These are phyloP conservation scores for Numenius phaeopus DNA, from an alignment of 2,797 vertebrate species.

Conservation along the genomic window DNA sequence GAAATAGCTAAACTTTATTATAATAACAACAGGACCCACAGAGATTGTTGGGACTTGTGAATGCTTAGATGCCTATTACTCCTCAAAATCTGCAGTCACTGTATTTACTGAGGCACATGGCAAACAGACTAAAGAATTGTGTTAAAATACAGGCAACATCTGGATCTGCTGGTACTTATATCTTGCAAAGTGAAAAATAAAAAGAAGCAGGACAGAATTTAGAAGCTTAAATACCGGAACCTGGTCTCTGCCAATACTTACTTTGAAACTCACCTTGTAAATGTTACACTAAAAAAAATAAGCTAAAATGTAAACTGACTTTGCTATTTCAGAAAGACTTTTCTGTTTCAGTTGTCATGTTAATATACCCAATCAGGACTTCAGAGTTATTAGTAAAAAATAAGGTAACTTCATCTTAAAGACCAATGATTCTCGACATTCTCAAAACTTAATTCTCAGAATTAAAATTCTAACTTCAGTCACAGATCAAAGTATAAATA, in stretches of 20 bases:
- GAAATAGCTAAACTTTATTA: background rate
- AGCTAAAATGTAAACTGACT: background rate
- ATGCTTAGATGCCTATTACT: background rate
- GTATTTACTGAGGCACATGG: background rate
- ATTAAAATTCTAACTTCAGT: background rate
- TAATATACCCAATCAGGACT: background rate
- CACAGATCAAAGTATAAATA: background rate
- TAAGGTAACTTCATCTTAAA: background rate
- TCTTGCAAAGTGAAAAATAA: background rate
- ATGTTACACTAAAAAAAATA: background rate
- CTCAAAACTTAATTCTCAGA: background rate
- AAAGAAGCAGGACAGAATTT: background rate
- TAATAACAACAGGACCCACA: background rate
- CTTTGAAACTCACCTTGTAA: background rate
- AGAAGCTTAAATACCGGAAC: background rate
- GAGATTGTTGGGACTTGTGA: background rate
- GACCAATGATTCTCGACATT: background rate
- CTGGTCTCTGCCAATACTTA: background rate
- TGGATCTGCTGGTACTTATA: background rate
- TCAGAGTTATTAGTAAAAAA: background rate
- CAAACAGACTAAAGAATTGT: background rate
- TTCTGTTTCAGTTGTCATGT: background rate
- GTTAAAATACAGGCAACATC: background rate
- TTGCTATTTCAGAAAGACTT: background rate
- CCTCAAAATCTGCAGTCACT: background rate